phyloP scores from a whole-genome alignment of 1,140 invertebrate species.

The Dryas iulia region DNA sequence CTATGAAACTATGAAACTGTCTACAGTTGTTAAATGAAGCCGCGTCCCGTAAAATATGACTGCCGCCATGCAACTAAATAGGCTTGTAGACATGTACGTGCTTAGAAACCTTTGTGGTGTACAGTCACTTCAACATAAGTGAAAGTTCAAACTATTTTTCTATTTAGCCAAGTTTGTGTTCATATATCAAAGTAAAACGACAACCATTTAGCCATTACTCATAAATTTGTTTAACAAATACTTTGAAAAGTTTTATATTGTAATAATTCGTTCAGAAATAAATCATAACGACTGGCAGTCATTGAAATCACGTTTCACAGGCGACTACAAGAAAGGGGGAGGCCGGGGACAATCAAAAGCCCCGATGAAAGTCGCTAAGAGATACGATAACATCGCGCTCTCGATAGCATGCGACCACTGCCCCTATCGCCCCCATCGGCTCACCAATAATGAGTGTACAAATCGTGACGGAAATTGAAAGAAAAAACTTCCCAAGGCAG shows the following conservation, averaged over 20 bases:
- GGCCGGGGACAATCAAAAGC: slow-evolving; percentile 58
- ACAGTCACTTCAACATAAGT: background rate
- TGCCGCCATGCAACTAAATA: background rate
- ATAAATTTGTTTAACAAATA: slow-evolving; percentile 31
- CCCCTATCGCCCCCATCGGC: slow-evolving; percentile 78
- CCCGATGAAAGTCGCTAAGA: slow-evolving; percentile 75
- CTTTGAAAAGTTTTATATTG: slow-evolving; percentile 23
- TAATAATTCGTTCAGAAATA: slow-evolving; percentile 19
- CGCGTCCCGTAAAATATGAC: no score
- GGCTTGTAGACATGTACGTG: background rate
- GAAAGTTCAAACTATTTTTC: slow-evolving; percentile 5
- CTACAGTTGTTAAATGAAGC: no score
- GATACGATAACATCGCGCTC: slow-evolving; percentile 69
- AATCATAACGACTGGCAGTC: slow-evolving; percentile 53
- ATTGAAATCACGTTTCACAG: slow-evolving; percentile 69
- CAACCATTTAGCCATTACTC: slow-evolving; percentile 19
- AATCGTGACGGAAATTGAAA: slow-evolving; percentile 80
- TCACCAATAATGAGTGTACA: slow-evolving; percentile 75
- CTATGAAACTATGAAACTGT: no score
- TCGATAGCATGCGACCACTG: slow-evolving; percentile 70
- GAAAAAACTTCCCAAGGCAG: slow-evolving; percentile 77
- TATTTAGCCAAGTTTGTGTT: slow-evolving; percentile 12
- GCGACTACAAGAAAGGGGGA: slow-evolving; percentile 52
- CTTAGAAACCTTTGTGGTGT: background rate
- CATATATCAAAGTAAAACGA: slow-evolving; percentile 29